Percentiles rank a stretch among this genome's conserved stretches.
These are phyloP conservation scores for Odontocerum albicorne DNA, from an alignment of 2,888 invertebrate species.

Conservation along the genomic window DNA sequence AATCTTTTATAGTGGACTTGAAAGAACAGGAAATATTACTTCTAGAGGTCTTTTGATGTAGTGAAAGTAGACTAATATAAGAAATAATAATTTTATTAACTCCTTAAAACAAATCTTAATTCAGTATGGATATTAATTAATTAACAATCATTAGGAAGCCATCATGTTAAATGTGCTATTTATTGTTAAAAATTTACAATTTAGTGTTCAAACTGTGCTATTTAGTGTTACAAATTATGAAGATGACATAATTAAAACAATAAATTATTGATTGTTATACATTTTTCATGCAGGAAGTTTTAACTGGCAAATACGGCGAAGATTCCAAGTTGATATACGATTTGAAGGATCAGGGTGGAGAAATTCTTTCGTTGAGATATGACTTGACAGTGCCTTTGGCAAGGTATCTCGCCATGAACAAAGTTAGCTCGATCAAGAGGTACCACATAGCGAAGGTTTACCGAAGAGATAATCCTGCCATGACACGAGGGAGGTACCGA, in stretches of 20 bases:
- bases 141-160: too few relatives aligned
- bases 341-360: conserved; percentile 97
- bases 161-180: too few relatives aligned
- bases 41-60: too few relatives aligned
- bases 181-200: too few relatives aligned
- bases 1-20: too few relatives aligned
- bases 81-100: too few relatives aligned
- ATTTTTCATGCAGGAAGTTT: conserved; percentile 75
- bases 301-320: conserved; percentile 99
- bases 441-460: conserved; percentile 99
- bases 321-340: conserved; percentile 99
- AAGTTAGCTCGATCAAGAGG: conserved; percentile 89
- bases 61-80: too few relatives aligned
- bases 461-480: conserved; percentile 95
- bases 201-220: background rate
- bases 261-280: background rate
- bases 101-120: too few relatives aligned
- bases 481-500: conserved; percentile 92
- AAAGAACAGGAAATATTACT: too few relatives aligned
- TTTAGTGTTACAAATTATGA: background rate
- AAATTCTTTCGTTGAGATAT: conserved; percentile 92
- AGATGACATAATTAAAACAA: background rate
- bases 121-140: too few relatives aligned
- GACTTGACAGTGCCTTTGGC: conserved; percentile 99
- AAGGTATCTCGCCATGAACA: conserved; percentile 96